Conservation (phyloP, 2,797 vertebrate species). For the Brachymystax lenok region DNA sequence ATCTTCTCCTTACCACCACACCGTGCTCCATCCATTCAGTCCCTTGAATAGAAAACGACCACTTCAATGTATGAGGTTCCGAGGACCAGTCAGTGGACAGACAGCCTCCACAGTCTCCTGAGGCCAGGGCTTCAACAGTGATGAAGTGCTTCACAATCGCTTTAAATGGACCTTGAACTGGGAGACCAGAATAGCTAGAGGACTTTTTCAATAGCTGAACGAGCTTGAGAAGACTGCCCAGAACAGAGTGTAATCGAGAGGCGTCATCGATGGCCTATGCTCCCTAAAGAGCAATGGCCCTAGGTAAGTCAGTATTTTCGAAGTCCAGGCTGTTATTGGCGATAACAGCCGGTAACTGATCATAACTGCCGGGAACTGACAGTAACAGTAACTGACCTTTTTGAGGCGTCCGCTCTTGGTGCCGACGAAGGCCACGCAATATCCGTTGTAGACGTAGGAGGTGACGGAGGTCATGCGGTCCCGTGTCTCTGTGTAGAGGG, state of each 20-base stretch:
- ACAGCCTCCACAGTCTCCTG: conserved; percentile 11
- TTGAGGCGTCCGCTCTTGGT: conserved; percentile 95
- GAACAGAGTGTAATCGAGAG: too few species aligned
- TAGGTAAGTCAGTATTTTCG: too few species aligned
- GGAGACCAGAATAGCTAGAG: conserved; percentile 4
- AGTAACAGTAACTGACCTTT: conserved; percentile 81
- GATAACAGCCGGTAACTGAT: not conserved
- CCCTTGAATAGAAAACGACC: conserved; percentile 40
- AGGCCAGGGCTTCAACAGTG: conserved; percentile 18
- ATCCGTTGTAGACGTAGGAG: conserved; percentile 94
- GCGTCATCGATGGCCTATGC: not conserved
- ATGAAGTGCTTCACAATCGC: conserved; percentile 19
- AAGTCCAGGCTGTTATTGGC: not conserved
- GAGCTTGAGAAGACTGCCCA: not conserved
- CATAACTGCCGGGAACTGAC: not conserved
- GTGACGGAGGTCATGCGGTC: conserved; percentile 95
- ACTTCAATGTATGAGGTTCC: conserved; percentile 36
- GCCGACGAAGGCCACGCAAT: conserved; percentile 95
- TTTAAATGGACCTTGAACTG: conserved; percentile 9
- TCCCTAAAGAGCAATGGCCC: not conserved
- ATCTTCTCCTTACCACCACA: conserved; percentile 37
- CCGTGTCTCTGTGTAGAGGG: conserved; percentile 88
- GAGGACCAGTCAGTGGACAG: conserved; percentile 7
- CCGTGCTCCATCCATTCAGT: conserved; percentile 28
- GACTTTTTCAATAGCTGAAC: not conserved